Percentiles rank a stretch among this genome's conserved stretches.
These are phyloP conservation scores for Eira barbara DNA, from an alignment of 2,113 vertebrate genomes.

Conservation along the genomic window DNA sequence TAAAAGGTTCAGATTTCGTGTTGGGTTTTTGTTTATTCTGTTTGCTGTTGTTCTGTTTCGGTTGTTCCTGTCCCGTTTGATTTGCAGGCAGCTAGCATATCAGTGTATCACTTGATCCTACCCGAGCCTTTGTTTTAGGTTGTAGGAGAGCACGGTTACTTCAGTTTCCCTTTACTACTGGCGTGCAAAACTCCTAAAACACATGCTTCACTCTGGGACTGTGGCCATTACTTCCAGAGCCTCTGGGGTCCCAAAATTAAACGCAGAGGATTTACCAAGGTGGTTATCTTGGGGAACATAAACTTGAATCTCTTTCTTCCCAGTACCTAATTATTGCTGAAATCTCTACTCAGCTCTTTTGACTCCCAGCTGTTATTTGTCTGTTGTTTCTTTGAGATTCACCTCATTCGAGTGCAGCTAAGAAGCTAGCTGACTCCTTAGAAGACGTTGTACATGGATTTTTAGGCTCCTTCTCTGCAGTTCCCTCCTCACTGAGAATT, in stretches of 20 bases:
- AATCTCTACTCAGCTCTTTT: background rate
- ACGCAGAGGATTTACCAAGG: background rate
- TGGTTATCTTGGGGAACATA: background rate
- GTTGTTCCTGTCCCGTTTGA: background rate
- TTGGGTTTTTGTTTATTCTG: background rate
- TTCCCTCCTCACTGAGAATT: background rate
- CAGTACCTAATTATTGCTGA: background rate
- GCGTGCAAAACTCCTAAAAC: background rate
- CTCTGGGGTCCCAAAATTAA: background rate
- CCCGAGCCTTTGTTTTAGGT: background rate
- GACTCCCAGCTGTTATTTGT: background rate
- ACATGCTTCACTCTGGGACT: background rate
- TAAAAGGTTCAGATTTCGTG: background rate
- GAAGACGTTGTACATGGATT: background rate
- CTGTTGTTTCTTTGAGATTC: background rate
- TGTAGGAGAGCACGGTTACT: background rate
- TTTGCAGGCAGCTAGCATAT: background rate
- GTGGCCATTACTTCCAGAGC: background rate
- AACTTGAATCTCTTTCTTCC: background rate
- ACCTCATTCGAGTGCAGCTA: too few relatives aligned
- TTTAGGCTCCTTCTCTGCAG: background rate
- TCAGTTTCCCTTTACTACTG: background rate
- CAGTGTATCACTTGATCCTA: background rate
- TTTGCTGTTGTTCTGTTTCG: background rate
- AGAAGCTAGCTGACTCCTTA: background rate